These are phyloP conservation scores for Parnassius apollo DNA, from an alignment of 2,888 invertebrate genomes.

Conservation along the genomic window DNA sequence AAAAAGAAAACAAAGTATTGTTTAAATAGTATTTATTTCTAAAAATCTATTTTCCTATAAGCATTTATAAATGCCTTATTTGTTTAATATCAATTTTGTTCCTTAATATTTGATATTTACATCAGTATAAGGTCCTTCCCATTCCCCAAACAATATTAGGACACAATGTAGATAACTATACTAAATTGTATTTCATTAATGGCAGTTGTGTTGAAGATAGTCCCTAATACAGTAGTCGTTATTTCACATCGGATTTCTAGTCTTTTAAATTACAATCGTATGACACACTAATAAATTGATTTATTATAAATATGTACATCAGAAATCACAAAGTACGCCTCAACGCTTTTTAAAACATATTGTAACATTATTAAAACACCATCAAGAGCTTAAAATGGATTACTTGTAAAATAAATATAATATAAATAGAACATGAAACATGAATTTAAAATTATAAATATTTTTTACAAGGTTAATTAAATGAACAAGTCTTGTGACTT, in stretches of 20 bases:
- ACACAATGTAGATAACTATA: constrained; percentile 31
- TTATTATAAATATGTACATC: constrained; percentile 28
- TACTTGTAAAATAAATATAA: constrained; percentile 17
- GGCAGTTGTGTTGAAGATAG: constrained; percentile 46
- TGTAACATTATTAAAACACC: constrained; percentile 8
- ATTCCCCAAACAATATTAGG: constrained; percentile 19
- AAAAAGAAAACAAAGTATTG: constrained; percentile 24
- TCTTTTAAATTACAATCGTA: constrained; percentile 37
- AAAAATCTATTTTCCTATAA: constrained; percentile 46
- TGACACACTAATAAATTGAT: constrained; percentile 37
- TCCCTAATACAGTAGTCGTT: constrained; percentile 36
- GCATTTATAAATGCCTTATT: constrained; percentile 52
- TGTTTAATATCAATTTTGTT: constrained; percentile 38
- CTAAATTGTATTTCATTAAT: constrained; percentile 50
- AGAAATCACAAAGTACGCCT: constrained; percentile 35
- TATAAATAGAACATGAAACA: constrained; percentile 17
- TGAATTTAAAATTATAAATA: neutral
- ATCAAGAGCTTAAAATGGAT: constrained; percentile 12
- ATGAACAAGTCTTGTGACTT: neutral
- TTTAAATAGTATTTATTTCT: constrained; percentile 59
- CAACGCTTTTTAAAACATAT: constrained; percentile 13
- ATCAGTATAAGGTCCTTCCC: constrained; percentile 16
- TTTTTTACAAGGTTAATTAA: constrained; percentile 12
- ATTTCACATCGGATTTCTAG: constrained; percentile 29
- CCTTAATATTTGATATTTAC: constrained; percentile 43